Conservation (phyloP, 2,888 invertebrate genomes). For the Hydrotaea cyrtoneurina region DNA sequence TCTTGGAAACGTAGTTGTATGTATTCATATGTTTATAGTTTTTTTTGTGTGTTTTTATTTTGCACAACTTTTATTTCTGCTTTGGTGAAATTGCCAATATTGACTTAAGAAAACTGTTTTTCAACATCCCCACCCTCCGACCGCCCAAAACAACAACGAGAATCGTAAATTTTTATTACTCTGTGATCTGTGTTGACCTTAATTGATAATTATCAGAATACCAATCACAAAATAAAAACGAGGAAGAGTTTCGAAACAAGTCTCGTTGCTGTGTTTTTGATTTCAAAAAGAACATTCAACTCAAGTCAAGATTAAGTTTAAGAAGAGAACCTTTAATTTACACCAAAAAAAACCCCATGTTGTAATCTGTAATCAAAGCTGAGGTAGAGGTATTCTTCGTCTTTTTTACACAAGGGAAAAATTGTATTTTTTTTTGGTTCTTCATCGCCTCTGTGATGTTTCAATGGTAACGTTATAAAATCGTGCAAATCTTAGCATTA, state of each 20-base stretch:
- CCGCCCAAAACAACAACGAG: neutral
- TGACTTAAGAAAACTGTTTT: conserved; percentile 24
- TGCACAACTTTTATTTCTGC: conserved; percentile 12
- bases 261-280: neutral
- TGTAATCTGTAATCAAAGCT: neutral
- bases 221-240: neutral
- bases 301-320: conserved; percentile 34
- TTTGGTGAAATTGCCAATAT: conserved; percentile 57
- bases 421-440: neutral
- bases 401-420: neutral
- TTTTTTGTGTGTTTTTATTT: no score
- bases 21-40: neutral
- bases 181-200: conserved; percentile 53
- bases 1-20: conserved; percentile 20
- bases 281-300: conserved; percentile 35
- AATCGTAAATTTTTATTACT: conserved; percentile 18
- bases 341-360: neutral
- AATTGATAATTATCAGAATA: conserved; percentile 60
- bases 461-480: conserved; percentile 61
- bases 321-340: conserved; percentile 22
- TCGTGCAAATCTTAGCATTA: conserved; percentile 59
- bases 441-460: conserved; percentile 40
- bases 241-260: conserved; percentile 54
- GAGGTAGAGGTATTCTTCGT: neutral
- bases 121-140: neutral